Evolutionary conservation across 2,113 vertebrate genomes (phyloP), one percentile per base, ranked within the genome.

Genomic region (Oreochromis niloticus): DNA sequence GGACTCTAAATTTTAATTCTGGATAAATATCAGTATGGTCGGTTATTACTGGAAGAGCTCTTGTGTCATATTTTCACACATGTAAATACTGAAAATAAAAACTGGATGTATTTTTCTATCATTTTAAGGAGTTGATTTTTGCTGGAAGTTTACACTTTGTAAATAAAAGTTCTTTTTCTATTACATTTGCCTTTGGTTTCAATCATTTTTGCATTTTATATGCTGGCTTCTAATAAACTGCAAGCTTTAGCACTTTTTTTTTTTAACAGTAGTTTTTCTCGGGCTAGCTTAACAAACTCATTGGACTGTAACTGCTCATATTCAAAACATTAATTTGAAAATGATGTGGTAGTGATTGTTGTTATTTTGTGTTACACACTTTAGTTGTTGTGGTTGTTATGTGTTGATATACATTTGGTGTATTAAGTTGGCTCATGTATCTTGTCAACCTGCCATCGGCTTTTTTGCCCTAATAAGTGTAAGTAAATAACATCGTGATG

Each of bases 141-240:
- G 36, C 17, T 75, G 56, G 78, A 39, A 50, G 55, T 59, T 85
- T 83, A 61, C 78, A 32, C 24, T 78, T 16, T 92, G 83, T 91
- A 89, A 92, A 92, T 93, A 93, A 93, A 88, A 2, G 3, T 80
- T 52, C 19, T 30, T 8, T 88, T 78, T 90, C 86, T 86, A 75
- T 80, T 75, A 57, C n/a, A 27, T 3, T 6, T 12, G 22, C 36
- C 34, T 68, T 66, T 66, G 61, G 19, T 39, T 68, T 22, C 34
- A 68, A 68, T 68, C 19, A 1, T 68, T 39, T 68, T 68, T 39
- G 34, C 1, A 22, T 13, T 68, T 68, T 22, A 39, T 13, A 39
- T 1, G 19, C 61, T 22, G 61, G 7, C 34, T 66, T 39, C 34
- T 22, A 22, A 39, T 66, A 66, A 68, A 68, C 39, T 4, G 39